Base-by-base conservation (phyloP, 2,113 vertebrate genomes). In the Onychostruthus taczanowskii region DNA sequence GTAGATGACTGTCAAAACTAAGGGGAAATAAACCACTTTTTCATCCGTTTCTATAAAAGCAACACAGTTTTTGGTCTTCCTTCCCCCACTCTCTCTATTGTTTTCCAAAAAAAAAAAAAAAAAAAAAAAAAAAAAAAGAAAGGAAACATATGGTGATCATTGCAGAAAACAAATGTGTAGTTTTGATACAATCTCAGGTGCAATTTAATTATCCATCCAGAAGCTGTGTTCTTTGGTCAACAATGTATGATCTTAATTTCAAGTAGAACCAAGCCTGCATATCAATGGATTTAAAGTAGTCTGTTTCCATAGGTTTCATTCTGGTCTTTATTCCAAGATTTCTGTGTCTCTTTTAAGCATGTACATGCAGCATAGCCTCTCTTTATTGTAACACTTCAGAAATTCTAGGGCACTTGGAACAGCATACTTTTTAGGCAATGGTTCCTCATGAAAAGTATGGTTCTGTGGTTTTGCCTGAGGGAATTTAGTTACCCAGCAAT, bases 21-120 rank as follows among this genome's bases (percentile, higher is more conserved):
- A 89, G 64, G 78, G 46, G 68, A 90, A 94, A 94, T 78, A 78
- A 90, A 90, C 77, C 46, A 80, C 13, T 73, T 80, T 86, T 90
- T 95, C 49, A 11, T 90, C 73, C 87, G 72, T 75, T 78, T 84
- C 86, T 84, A 52, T 61, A 81, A 84, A 78, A 92, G 23, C 22
- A 89, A 68, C 64, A 75, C 39, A 75, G 33, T 89, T 50, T 81
- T 52, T 78, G 30, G 35, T 75, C 72, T 92, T 90, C 80, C 61
- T 72, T 78, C 53, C 61, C 31, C 49, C 6, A 3, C 37, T 73
- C 31, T 55, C 17, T 76, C 82, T 53, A 66, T 73, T 91, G 35
- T 93, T 92, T 95, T 84, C 33, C 68, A 37, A 37, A 37, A 37
- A n/a, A 37, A 37, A 37, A 37, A 37, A 37, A 37, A 37, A 37